Evolutionary conservation across 1,140 invertebrate species (phyloP), one percentile per base, ranked within the genome.

Genomic region (Delia radicum): DNA sequence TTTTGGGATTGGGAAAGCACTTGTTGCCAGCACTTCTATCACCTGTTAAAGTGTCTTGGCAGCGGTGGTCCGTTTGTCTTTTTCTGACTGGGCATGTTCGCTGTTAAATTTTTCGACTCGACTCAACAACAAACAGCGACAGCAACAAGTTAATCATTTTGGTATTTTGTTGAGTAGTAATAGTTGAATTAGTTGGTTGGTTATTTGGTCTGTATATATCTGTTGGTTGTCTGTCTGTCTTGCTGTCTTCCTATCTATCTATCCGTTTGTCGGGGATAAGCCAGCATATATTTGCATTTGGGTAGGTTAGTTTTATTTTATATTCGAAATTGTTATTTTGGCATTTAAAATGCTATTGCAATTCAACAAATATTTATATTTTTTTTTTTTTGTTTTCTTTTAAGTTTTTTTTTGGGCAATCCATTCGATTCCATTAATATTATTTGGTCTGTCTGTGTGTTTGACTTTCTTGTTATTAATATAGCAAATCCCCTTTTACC

Each of bases 61-160:
- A n/a, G n/a, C n/a, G n/a, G n/a, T n/a, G n/a, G n/a, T n/a, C n/a
- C n/a, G n/a, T n/a, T n/a, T n/a, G n/a, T n/a, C n/a, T n/a, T n/a
- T n/a, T n/a, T n/a, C n/a, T n/a, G n/a, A n/a, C n/a, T n/a, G n/a
- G n/a, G n/a, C 3, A 55, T 55, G 48, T 55, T 55, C 21, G 24
- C 5, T 55, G 48, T 55, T n/a, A n/a, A n/a, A n/a, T n/a, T n/a
- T n/a, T n/a, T 55, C 18, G n/a, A 21, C 18, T 21, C 18, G 8
- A 55, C 18, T 21, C 48, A 24, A 18, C 48, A 55, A 21, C 48
- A 55, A 37, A 7, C 18, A 55, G 21, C 48, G 18, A 55, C 48
- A 55, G 48, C 48, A 55, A 55, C 48, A 55, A 55, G 48, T 55
- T 55, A 55, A 55, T 55, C 48, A 55, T 55, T 55, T 55, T 55